phyloP scores from a whole-genome alignment of 1,140 invertebrate species.

The Oedothorax gibbosus region DNA sequence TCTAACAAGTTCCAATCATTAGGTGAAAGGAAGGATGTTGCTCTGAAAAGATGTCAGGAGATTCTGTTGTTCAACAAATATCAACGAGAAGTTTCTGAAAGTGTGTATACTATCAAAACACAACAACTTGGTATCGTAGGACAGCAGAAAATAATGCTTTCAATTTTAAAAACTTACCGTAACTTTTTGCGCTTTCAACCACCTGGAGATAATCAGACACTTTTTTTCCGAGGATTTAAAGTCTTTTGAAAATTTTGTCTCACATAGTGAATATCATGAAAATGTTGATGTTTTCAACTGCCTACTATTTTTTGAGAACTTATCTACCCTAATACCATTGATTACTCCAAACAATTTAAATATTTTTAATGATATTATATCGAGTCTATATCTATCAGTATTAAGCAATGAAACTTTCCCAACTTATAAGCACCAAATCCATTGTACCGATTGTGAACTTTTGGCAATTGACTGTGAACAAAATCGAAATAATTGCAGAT shows the following conservation, averaged over 20 bases:
- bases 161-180: slow-evolving; percentile 2
- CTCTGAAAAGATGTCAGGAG: not conserved
- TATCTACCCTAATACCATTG: not conserved
- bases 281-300: slow-evolving; percentile 14
- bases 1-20: not conserved
- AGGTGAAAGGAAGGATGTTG: not conserved
- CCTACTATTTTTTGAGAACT: slow-evolving; percentile 24
- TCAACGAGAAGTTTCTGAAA: not conserved
- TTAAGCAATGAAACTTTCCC: not conserved
- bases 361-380: not conserved
- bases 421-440: not conserved
- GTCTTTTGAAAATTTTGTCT: not conserved
- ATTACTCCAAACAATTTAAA: not conserved
- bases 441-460: not conserved
- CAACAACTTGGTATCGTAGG: not conserved
- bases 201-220: not conserved
- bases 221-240: not conserved
- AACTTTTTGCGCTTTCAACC: slow-evolving; percentile 1
- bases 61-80: slow-evolving; percentile 20
- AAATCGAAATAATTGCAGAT: not conserved
- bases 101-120: not conserved
- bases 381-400: slow-evolving; percentile 7
- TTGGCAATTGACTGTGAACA: not conserved
- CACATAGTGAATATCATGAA: slow-evolving; percentile 14
- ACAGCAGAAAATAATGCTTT: slow-evolving; percentile 12